Evolutionary conservation across 2,797 vertebrate genomes (phyloP).

Genomic region (Gallinago solitaria): DNA sequence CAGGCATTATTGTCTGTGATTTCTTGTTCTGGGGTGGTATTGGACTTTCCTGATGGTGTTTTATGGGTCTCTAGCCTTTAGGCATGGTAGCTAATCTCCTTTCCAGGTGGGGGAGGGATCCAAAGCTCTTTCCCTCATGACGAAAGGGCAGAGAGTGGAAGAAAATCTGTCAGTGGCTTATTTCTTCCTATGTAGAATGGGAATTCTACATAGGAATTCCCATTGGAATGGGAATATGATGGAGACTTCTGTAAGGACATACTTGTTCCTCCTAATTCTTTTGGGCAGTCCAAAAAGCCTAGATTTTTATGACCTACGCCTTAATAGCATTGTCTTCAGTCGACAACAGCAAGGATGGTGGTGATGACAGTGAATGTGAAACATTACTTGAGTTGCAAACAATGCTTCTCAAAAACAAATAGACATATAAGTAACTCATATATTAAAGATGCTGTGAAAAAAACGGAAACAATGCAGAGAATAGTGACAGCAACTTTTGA

Average conservation of each 20-base stretch:
- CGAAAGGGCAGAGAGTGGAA: not conserved
- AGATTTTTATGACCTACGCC: not conserved
- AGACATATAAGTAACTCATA: not conserved
- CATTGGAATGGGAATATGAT: not conserved
- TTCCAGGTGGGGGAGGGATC: not conserved
- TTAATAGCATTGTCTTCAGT: not conserved
- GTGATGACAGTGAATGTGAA: not conserved
- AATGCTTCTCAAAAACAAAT: not conserved
- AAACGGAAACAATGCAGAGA: not conserved
- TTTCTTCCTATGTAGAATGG: not conserved
- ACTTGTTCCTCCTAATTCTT: not conserved
- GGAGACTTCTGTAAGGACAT: not conserved
- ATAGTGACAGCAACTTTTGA: not conserved
- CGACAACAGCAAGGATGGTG: rapidly evolving
- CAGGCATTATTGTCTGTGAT: not conserved
- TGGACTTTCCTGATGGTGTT: not conserved
- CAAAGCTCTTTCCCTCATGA: not conserved
- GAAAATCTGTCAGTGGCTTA: not conserved
- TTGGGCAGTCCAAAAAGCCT: not conserved
- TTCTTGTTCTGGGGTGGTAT: not conserved
- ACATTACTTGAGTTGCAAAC: not conserved
- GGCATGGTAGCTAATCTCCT: not conserved
- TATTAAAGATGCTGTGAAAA: not conserved
- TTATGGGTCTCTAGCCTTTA: not conserved
- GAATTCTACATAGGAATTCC: too few relatives aligned